A percentile compares a stretch with the other conserved stretches of the same genome.
These are phyloP conservation scores for Carollia perspicillata DNA, from an alignment of 2,113 vertebrate genomes.

Conservation along the genomic window DNA sequence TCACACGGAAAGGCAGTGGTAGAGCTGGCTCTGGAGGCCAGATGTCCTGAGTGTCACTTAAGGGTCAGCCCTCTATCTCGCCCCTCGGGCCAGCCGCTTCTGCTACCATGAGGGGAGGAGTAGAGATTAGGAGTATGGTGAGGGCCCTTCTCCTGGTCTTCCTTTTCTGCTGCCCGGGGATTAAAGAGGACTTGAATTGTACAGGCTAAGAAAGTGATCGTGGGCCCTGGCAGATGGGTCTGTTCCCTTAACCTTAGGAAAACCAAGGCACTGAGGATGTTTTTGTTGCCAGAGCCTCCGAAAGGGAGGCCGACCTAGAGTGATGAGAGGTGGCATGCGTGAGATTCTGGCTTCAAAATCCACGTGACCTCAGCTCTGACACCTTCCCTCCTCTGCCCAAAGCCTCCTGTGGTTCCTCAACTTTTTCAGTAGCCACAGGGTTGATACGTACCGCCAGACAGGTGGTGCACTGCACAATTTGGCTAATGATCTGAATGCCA, in stretches of 20 bases:
- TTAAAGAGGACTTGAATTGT: not conserved
- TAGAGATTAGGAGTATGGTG: not conserved
- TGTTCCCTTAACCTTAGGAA: not conserved
- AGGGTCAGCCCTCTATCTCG: not conserved
- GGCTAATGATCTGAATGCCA: not conserved
- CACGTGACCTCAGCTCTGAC: not conserved
- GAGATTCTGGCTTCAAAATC: not conserved
- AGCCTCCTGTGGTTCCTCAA: not conserved
- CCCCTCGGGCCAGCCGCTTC: not conserved
- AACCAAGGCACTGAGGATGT: not conserved
- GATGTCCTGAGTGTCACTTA: not conserved
- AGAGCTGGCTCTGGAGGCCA: not conserved
- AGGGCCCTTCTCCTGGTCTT: not conserved
- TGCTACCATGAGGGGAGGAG: not conserved
- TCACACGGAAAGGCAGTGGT: not conserved
- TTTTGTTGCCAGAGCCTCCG: not conserved
- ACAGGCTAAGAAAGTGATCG: not conserved
- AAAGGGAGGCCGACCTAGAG: not conserved
- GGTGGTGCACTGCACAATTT: not conserved
- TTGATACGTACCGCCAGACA: not conserved
- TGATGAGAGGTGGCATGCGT: not conserved
- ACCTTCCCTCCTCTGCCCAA: not conserved
- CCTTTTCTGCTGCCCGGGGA: not conserved
- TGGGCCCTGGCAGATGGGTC: not conserved
- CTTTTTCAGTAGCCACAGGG: not conserved